A percentile compares a stretch with the other conserved stretches of the same genome.
Conservation (phyloP, 2,888 invertebrate genomes). For the Synergus umbraculus region DNA sequence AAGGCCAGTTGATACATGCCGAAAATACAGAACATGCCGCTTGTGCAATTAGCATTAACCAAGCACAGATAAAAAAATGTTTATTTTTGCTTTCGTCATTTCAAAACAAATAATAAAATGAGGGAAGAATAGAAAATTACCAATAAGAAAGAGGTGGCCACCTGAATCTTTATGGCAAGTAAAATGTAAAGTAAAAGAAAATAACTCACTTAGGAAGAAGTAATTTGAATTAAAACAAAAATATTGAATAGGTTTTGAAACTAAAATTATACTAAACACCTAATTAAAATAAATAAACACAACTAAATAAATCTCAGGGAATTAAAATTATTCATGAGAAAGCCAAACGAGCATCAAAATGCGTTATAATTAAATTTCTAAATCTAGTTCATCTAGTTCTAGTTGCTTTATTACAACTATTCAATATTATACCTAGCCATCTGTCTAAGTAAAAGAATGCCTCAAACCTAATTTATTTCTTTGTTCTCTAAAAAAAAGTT, state of each 20-base stretch:
- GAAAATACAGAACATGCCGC: constrained; percentile 77
- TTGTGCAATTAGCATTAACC: constrained; percentile 74
- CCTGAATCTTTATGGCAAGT: no score
- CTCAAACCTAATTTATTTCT: constrained; percentile 46
- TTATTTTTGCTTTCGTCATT: background rate
- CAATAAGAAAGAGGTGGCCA: background rate
- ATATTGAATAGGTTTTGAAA: background rate
- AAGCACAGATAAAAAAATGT: constrained; percentile 68
- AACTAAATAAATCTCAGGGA: background rate
- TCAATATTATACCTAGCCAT: background rate
- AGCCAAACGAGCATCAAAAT: background rate
- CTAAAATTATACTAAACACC: background rate
- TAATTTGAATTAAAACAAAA: background rate
- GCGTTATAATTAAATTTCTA: background rate
- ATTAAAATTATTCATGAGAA: background rate
- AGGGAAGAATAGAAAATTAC: background rate
- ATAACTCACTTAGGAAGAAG: no score
- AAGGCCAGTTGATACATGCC: constrained; percentile 75
- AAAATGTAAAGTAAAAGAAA: no score
- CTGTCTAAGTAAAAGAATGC: constrained; percentile 42
- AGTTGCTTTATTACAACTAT: constrained; percentile 5
- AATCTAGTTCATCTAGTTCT: constrained; percentile 42
- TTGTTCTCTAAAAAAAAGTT: constrained; percentile 62
- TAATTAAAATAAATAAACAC: background rate
- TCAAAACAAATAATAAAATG: background rate